Base-by-base conservation (phyloP, 1,140 invertebrate species). In the Hetaerina americana region DNA sequence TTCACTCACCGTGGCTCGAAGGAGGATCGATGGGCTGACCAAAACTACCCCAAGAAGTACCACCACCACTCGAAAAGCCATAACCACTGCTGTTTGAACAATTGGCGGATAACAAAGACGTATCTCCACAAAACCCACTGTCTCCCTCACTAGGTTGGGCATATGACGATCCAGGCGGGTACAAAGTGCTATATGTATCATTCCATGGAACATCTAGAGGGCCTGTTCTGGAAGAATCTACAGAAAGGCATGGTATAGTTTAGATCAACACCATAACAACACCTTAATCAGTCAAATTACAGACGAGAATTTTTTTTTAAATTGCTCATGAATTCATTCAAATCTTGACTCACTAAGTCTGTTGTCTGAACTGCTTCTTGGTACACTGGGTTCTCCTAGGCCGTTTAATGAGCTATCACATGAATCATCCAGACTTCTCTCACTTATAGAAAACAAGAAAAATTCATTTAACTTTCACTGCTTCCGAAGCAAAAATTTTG, bases 401-500 rank as follows among this genome's bases (percentile, higher is more conserved):
- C 78, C 78, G 72, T 78, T 80, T 5, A 76, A 68, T 3, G 77
- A 77, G 69, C 77, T 73, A 70, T 78, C 78, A 69, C 73, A 76
- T 12, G 77, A 78, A 68, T 78, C 75, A 69, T 78, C 77, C 18
- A 78, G 73, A 72, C 79, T 66, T 24, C 75, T 40, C 70, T 80
- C 80, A 76, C 78, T 80, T 73, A 68, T 76, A 77, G 68, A 70
- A 72, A 73, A 73, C 71, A 10, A 66, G 66, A 69, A 76, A 73
- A 73, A n/a, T 72, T 71, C 22, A 75, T 74, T 74, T 78, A 78
- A 26, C 77, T 75, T 22, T 76, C 71, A 66, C 73, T 74, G 68
- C 78, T 80, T 0, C 77, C n/a, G n/a, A n/a, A n/a, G n/a, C n/a
- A n/a, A 76, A 6, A n/a, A n/a, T n/a, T n/a, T n/a, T n/a, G n/a